Conservation (phyloP, 2,113 vertebrate genomes). For the Abramis brama region DNA sequence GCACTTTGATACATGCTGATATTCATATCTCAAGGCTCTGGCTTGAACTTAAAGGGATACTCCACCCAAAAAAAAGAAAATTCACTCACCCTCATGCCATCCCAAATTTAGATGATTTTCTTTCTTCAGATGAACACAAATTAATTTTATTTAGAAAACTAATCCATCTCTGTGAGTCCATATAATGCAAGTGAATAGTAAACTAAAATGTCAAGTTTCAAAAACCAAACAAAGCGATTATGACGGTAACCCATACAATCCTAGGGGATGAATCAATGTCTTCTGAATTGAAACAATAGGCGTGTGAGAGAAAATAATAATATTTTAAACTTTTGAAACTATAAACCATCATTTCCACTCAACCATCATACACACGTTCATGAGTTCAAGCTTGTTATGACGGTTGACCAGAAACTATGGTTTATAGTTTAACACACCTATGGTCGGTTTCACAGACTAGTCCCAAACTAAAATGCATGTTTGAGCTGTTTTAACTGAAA, state of each 20-base stretch:
- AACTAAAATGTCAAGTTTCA: neutral
- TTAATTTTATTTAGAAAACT: too few relatives aligned
- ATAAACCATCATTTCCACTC: neutral
- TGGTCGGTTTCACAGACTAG: too few relatives aligned
- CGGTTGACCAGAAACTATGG: too few relatives aligned
- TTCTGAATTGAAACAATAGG: neutral
- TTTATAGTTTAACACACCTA: too few relatives aligned
- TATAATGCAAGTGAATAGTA: neutral
- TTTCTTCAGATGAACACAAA: neutral
- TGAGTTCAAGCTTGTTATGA: too few relatives aligned
- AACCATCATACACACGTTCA: neutral
- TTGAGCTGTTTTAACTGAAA: too few relatives aligned
- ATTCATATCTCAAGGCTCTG: neutral
- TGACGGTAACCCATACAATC: neutral
- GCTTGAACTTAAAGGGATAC: neutral
- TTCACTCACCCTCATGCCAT: neutral
- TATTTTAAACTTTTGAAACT: neutral
- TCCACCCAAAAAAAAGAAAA: neutral
- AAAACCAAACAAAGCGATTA: neutral
- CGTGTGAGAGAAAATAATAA: neutral
- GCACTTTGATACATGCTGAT: neutral
- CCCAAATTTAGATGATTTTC: neutral
- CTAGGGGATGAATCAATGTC: neutral
- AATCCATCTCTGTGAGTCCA: too few relatives aligned
- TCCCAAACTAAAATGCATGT: too few relatives aligned